These are phyloP conservation scores for Hydrolagus colliei DNA, from an alignment of 2,797 vertebrate genomes.

Conservation along the genomic window DNA sequence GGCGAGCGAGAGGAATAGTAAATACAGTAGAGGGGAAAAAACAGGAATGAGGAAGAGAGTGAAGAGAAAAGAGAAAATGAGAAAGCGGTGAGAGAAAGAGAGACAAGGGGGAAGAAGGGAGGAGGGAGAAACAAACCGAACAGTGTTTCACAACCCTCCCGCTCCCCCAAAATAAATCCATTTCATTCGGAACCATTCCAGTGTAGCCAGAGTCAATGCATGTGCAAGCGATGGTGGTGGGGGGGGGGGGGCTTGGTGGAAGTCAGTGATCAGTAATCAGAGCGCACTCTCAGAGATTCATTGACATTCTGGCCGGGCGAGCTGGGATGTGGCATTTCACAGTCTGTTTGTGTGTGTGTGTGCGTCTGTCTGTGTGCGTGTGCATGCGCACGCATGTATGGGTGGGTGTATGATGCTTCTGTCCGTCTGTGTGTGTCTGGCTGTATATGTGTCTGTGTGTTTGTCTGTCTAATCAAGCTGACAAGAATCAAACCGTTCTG, in stretches of 20 bases:
- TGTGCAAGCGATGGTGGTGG: too few species aligned
- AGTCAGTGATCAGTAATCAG: constrained; percentile 99
- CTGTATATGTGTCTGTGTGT: too few species aligned
- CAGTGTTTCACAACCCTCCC: constrained; percentile 50
- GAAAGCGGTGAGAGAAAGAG: neutral
- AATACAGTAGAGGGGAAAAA: neutral
- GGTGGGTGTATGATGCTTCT: too few species aligned
- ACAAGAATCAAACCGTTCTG: constrained; percentile 99
- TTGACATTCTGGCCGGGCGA: constrained; percentile 98
- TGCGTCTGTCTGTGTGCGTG: too few species aligned
- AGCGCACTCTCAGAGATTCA: constrained; percentile 95
- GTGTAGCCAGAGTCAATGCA: constrained; percentile 70
- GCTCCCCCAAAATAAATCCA: constrained; percentile 87
- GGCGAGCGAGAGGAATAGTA: too few species aligned
- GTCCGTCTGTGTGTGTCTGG: too few species aligned
- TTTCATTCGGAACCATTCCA: constrained; percentile 97
- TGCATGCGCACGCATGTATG: too few species aligned
- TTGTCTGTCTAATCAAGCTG: constrained; percentile 96
- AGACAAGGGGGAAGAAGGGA: neutral
- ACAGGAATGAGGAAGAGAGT: too few species aligned
- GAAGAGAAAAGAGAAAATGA: neutral
- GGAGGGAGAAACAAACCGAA: neutral
- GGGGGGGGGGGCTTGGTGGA: constrained; percentile 56
- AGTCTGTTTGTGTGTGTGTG: constrained; percentile 38
- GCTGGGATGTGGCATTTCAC: constrained; percentile 98